Conservation (phyloP, 2,888 invertebrate species). For the Platypus cylindrus region DNA sequence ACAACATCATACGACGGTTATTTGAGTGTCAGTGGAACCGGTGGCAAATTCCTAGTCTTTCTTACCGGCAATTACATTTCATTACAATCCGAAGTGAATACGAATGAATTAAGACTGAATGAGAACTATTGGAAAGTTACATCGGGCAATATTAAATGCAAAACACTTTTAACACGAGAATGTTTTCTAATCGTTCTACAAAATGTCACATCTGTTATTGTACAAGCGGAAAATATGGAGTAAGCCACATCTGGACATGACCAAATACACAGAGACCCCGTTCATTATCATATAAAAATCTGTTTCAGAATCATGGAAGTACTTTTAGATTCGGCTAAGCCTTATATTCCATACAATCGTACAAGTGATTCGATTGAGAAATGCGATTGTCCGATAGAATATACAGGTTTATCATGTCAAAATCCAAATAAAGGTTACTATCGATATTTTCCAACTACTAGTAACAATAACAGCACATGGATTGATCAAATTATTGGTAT, state of each 20-base stretch:
- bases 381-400: slow-evolving; percentile 69
- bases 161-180: slow-evolving; percentile 51
- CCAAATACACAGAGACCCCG: no score
- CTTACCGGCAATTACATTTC: slow-evolving; percentile 58
- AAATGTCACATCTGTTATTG: slow-evolving; percentile 65
- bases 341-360: slow-evolving; percentile 40
- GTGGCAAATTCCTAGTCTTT: slow-evolving; percentile 51
- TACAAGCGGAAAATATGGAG: slow-evolving; percentile 33
- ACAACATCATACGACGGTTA: slow-evolving; percentile 85
- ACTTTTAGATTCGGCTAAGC: slow-evolving; percentile 64
- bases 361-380: slow-evolving; percentile 53
- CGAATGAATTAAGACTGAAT: slow-evolving; percentile 45
- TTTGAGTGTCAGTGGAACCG: slow-evolving; percentile 61
- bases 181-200: slow-evolving; percentile 88
- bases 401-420: slow-evolving; percentile 83
- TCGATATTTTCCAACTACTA: slow-evolving; percentile 59
- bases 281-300: not conserved
- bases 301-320: slow-evolving; percentile 46
- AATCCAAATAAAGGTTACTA: slow-evolving; percentile 73
- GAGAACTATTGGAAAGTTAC: slow-evolving; percentile 61
- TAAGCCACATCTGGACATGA: no score
- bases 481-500: slow-evolving; percentile 65
- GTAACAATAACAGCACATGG: slow-evolving; percentile 16
- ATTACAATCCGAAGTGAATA: slow-evolving; percentile 17
- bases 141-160: slow-evolving; percentile 29